A percentile compares a stretch with the other conserved stretches of the same genome.
phyloP scores from a whole-genome alignment of 2,797 vertebrate species.

The Cephalopachus bancanus region DNA sequence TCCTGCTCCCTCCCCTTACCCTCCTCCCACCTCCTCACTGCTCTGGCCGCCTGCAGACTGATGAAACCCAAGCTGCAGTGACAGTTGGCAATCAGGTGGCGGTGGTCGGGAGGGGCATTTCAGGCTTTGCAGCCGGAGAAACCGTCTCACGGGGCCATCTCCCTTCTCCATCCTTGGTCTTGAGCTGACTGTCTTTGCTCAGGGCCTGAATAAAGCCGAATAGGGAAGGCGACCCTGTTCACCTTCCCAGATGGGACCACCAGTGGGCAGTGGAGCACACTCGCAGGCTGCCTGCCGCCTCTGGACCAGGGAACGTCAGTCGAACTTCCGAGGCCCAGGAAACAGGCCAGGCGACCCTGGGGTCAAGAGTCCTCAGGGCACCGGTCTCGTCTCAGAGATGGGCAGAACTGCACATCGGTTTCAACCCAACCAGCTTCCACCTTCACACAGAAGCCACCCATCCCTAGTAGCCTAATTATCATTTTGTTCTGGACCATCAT shows the following conservation, averaged over 20 bases:
- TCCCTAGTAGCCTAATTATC: background rate
- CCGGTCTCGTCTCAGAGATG: background rate
- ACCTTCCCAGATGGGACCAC: conserved; percentile 77
- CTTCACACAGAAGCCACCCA: background rate
- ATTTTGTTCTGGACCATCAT: conserved; percentile 21
- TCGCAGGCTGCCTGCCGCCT: conserved; percentile 56
- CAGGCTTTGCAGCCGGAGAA: background rate
- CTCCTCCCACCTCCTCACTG: accelerated
- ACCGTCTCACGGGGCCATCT: background rate
- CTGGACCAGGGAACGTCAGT: background rate
- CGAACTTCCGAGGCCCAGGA: background rate
- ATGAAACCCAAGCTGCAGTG: background rate
- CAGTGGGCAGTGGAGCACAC: conserved; percentile 84
- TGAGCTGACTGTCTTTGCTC: background rate
- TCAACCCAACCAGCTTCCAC: background rate
- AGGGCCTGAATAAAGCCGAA: background rate
- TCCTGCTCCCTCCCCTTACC: background rate
- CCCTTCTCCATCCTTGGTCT: background rate
- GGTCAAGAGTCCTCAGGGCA: background rate
- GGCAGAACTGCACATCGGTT: background rate
- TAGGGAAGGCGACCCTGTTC: background rate
- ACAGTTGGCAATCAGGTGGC: background rate
- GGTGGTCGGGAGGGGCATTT: too few species aligned
- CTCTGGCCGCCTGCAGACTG: background rate
- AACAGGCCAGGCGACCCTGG: background rate